These are phyloP conservation scores for Clarias laeviceps DNA, from an alignment of 2,797 vertebrate species.

Conservation along the genomic window DNA sequence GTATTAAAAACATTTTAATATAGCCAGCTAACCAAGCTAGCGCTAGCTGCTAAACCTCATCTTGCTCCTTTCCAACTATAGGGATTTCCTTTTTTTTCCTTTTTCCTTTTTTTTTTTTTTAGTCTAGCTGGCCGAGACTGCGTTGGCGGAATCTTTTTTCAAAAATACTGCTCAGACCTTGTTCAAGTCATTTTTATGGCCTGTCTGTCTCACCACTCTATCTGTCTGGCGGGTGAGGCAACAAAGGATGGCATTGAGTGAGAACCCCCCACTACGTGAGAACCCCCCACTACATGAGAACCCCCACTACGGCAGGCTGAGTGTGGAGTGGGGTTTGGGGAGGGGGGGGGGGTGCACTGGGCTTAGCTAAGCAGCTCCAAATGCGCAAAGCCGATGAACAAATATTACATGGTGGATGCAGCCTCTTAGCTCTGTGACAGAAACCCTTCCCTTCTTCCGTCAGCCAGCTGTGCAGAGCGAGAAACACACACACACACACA, in stretches of 20 bases:
- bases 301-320: slow-evolving; percentile 68
- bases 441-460: slow-evolving; percentile 37
- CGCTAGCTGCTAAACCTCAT: not conserved
- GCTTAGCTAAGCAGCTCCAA: slow-evolving; percentile 68
- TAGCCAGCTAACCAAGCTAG: not conserved
- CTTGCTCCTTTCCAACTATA: slow-evolving; percentile 7
- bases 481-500: slow-evolving; percentile 23
- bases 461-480: slow-evolving; percentile 57
- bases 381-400: slow-evolving; percentile 79
- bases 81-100: not conserved
- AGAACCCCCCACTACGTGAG: slow-evolving; percentile 67
- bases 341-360: slow-evolving; percentile 25
- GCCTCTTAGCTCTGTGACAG: slow-evolving; percentile 75
- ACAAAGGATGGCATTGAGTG: slow-evolving; percentile 83
- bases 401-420: slow-evolving; percentile 88
- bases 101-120: not conserved
- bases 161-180: not conserved
- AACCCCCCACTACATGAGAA: slow-evolving; percentile 61
- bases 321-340: slow-evolving; percentile 36
- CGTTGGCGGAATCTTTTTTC: slow-evolving; percentile 1
- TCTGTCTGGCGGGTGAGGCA: slow-evolving; percentile 59
- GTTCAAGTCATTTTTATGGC: slow-evolving; percentile 64
- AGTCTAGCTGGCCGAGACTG: slow-evolving; percentile 11
- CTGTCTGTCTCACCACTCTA: slow-evolving; percentile 72
- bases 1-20: not conserved